Evolutionary conservation across 2,888 invertebrate genomes (phyloP).

Genomic region (Leistus spinibarbis): DNA sequence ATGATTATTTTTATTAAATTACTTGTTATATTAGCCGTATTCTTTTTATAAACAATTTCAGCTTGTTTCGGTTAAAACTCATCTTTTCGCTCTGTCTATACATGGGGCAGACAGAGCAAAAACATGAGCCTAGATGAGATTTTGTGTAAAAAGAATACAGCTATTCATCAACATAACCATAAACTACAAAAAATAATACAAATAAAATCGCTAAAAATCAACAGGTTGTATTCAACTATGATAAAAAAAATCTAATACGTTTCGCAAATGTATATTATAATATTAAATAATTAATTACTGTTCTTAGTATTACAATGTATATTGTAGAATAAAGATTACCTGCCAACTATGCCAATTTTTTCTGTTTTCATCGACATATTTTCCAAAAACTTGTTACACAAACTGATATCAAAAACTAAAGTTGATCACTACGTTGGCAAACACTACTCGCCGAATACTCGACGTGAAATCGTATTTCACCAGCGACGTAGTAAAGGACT

Average conservation of each 20-base stretch:
- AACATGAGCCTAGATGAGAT: too few relatives aligned
- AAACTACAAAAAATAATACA: not conserved
- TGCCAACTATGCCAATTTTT: conserved; percentile 78
- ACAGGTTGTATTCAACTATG: not conserved
- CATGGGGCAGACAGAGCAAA: too few relatives aligned
- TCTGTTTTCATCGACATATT: conserved; percentile 59
- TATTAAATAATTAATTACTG: not conserved
- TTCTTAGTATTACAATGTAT: not conserved
- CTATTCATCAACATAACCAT: not conserved
- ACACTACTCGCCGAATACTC: too few relatives aligned
- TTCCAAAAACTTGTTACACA: not conserved
- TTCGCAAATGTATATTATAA: not conserved
- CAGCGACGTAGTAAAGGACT: too few relatives aligned
- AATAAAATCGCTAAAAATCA: not conserved
- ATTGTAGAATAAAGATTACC: conserved; percentile 58
- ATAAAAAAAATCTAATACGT: too few relatives aligned
- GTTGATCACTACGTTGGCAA: not conserved
- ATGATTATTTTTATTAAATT: not conserved
- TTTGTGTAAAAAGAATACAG: not conserved
- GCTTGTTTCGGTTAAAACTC: too few relatives aligned
- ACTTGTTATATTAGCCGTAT: too few relatives aligned
- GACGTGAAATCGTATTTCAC: too few relatives aligned
- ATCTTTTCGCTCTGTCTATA: too few relatives aligned
- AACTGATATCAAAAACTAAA: not conserved
- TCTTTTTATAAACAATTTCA: too few relatives aligned